Percentiles rank a stretch among this genome's conserved stretches.
Evolutionary conservation across 2,888 invertebrate species (phyloP).

Genomic region (Leptinotarsa haldemani): DNA sequence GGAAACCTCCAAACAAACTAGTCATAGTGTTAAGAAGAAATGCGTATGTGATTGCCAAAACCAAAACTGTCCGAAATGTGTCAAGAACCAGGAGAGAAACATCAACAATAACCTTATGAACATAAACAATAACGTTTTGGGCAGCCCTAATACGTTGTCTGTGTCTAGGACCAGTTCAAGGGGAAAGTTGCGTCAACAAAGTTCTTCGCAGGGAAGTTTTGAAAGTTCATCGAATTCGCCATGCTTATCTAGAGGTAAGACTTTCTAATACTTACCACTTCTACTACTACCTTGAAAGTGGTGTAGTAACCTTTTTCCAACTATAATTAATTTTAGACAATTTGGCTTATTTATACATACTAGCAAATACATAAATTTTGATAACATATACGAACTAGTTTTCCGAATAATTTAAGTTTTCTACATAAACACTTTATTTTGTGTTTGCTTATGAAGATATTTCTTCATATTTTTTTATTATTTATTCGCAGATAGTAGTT

Average conservation of each 20-base stretch:
- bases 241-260: constrained; percentile 70
- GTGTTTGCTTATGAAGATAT: background rate
- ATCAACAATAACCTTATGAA: constrained; percentile 60
- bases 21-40: constrained; percentile 59
- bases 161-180: constrained; percentile 56
- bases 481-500: constrained; percentile 76
- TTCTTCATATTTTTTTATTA: background rate
- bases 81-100: constrained; percentile 56
- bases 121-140: constrained; percentile 57
- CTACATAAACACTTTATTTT: background rate
- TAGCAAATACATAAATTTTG: too few species aligned
- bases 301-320: too few species aligned
- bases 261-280: too few species aligned
- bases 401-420: background rate
- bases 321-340: too few species aligned
- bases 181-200: constrained; percentile 62
- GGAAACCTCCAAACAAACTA: constrained; percentile 57
- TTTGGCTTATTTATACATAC: too few species aligned
- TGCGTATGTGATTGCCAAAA: constrained; percentile 52
- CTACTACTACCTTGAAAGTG: too few species aligned
- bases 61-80: constrained; percentile 60
- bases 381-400: too few species aligned
- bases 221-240: constrained; percentile 69
- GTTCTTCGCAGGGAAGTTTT: constrained; percentile 66
- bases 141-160: constrained; percentile 57